Percentiles rank a stretch among this genome's conserved stretches.
These are phyloP conservation scores for Ginglymostoma cirratum DNA, from an alignment of 2,113 vertebrate species.

Conservation along the genomic window DNA sequence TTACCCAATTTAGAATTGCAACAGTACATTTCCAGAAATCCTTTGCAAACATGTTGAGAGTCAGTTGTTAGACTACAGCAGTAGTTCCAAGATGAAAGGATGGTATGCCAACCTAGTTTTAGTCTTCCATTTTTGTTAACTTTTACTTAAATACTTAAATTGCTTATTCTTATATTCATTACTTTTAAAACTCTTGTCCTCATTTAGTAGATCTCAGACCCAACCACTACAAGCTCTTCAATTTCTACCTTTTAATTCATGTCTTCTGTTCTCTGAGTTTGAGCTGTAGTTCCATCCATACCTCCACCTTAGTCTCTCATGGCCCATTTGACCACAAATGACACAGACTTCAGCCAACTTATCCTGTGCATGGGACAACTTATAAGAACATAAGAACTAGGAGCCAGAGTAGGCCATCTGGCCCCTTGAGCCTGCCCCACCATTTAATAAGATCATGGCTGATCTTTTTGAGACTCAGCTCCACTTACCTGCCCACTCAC, in stretches of 20 bases:
- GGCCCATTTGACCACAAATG: background rate
- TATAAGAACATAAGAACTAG: no score
- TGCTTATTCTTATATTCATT: background rate
- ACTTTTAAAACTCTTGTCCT: background rate
- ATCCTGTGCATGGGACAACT: background rate
- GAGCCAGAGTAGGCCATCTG: no score
- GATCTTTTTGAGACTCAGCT: no score
- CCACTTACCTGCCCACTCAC: no score
- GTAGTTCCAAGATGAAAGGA: background rate
- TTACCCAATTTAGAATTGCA: background rate
- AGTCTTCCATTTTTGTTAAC: background rate
- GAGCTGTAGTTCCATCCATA: background rate
- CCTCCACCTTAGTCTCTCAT: background rate
- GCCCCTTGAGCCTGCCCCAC: no score
- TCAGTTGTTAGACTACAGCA: background rate
- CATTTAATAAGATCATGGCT: no score
- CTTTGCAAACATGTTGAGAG: background rate
- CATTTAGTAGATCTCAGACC: no score
- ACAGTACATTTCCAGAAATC: background rate
- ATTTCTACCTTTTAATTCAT: background rate
- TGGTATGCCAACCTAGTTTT: background rate
- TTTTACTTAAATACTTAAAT: background rate
- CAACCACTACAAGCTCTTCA: background rate
- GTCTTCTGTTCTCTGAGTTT: background rate
- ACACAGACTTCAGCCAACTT: background rate